Percentiles rank a stretch among this genome's conserved stretches.
Conservation (phyloP, 2,888 invertebrate species). For the Tortrix viridana region DNA sequence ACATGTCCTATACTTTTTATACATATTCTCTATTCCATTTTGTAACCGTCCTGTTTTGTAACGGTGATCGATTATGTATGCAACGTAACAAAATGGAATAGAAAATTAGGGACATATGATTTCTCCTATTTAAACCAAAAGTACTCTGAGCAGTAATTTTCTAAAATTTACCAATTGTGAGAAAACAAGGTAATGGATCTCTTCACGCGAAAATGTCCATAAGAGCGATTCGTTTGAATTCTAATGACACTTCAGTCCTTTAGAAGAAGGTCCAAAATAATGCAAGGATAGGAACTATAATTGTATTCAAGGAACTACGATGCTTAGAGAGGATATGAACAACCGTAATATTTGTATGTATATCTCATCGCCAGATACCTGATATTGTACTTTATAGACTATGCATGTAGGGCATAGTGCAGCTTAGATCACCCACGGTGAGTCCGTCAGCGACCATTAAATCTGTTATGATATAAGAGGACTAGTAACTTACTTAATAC, state of each 20-base stretch:
- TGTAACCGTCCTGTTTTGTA: too few relatives aligned
- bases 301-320: slow-evolving; percentile 18
- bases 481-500: slow-evolving; percentile 17
- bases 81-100: too few relatives aligned
- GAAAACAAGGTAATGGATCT: too few relatives aligned
- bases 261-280: slow-evolving; percentile 2
- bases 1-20: too few relatives aligned
- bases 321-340: slow-evolving; percentile 5
- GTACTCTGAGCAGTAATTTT: too few relatives aligned
- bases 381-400: slow-evolving; percentile 72
- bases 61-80: too few relatives aligned
- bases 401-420: slow-evolving; percentile 79
- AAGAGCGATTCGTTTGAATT: background rate
- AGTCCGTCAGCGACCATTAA: slow-evolving; percentile 78
- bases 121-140: too few relatives aligned
- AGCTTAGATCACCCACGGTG: slow-evolving; percentile 78
- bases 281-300: slow-evolving; percentile 18
- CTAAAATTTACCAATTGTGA: too few relatives aligned
- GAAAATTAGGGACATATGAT: too few relatives aligned
- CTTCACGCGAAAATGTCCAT: too few relatives aligned
- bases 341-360: slow-evolving; percentile 14
- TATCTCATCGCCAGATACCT: slow-evolving; percentile 60
- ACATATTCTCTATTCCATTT: too few relatives aligned
- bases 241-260: slow-evolving; percentile 1
- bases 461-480: slow-evolving; percentile 72